Evolutionary conservation across 1,140 invertebrate genomes (phyloP).

Genomic region (Euschistus heros): DNA sequence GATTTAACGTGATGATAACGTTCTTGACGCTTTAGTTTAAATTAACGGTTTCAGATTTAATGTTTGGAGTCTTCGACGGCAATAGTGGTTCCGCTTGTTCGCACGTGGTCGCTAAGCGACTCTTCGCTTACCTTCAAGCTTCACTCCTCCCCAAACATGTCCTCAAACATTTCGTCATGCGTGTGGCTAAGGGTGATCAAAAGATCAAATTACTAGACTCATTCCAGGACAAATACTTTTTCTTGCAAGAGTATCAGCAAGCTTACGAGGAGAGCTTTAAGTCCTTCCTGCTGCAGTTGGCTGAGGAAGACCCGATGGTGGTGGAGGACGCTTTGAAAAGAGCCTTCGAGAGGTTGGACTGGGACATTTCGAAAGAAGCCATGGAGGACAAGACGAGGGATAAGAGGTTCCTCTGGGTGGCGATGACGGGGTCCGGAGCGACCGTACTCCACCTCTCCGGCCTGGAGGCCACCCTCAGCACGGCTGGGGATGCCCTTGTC

Average conservation of each 20-base stretch:
- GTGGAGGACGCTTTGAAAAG: constrained; percentile 59
- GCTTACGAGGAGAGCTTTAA: constrained; percentile 59
- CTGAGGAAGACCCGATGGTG: constrained; percentile 34
- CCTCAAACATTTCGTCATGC: background rate
- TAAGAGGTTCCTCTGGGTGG: constrained; percentile 7
- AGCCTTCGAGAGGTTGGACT: constrained; percentile 67
- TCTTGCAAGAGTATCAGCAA: constrained; percentile 58
- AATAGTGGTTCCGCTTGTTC: constrained; percentile 86
- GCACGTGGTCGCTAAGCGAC: constrained; percentile 73
- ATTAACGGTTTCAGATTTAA: constrained; percentile 46
- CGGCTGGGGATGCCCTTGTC: background rate
- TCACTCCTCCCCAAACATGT: constrained; percentile 53
- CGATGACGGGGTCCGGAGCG: constrained; percentile 31
- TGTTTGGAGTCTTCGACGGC: constrained; percentile 91
- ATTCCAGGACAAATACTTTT: constrained; percentile 58
- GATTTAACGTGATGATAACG: too few relatives aligned
- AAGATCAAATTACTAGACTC: constrained; percentile 41
- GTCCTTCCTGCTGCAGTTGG: constrained; percentile 36
- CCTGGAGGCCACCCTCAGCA: background rate
- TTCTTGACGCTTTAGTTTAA: too few relatives aligned
- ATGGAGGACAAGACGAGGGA: constrained; percentile 5
- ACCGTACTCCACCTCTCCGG: background rate
- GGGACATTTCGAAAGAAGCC: constrained; percentile 52
- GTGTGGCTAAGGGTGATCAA: background rate
- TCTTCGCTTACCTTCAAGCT: constrained; percentile 80